Base-by-base conservation (phyloP, 1,140 invertebrate species). In the Varroa destructor region DNA sequence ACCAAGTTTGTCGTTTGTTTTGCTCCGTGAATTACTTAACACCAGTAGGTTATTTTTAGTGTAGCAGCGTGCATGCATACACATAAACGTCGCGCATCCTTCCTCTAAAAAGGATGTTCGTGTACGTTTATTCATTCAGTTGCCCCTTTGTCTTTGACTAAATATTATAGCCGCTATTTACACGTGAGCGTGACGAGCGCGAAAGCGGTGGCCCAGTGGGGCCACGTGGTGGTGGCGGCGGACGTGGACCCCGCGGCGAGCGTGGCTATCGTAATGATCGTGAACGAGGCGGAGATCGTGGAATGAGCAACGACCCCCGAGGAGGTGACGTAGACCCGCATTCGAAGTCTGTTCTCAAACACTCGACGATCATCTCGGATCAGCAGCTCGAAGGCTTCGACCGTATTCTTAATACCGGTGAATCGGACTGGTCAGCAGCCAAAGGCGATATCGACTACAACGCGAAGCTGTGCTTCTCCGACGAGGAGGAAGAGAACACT, bases 341-440 rank as follows among this genome's bases (percentile, higher is more conserved):
- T 46, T 67, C 61, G 61, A 25, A 37, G 12, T 67, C 61, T 40
- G 61, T 67, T 12, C 61, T 67, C 61, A 67, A 67, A 40, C 61
- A 67, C 37, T 67, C 61, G 40, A 40, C 61, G 40, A 67, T 67
- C 61, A 67, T 67, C 61, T 67, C 61, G 40, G 61, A 67, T 46
- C 61, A 67, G 61, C 61, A 67, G 46, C 61, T 67, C 61, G 61
- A 67, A 67, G 61, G 61, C 61, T 67, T 67, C 61, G 61, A 67
- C 61, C 61, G 61, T 12, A 67, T 67, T 14, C 61, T 67, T 37
- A 67, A 67, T 40, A 46, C 40, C 40, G 46, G 46, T 46, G 61
- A 67, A 67, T 43, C 61, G 40, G 61, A 67, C 46, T 67, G 61
- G 61, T 67, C 61, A 12, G 46, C 61, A 12, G 61, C 61, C 37